Conservation (phyloP, 2,113 vertebrate species). For the Ginglymostoma cirratum region DNA sequence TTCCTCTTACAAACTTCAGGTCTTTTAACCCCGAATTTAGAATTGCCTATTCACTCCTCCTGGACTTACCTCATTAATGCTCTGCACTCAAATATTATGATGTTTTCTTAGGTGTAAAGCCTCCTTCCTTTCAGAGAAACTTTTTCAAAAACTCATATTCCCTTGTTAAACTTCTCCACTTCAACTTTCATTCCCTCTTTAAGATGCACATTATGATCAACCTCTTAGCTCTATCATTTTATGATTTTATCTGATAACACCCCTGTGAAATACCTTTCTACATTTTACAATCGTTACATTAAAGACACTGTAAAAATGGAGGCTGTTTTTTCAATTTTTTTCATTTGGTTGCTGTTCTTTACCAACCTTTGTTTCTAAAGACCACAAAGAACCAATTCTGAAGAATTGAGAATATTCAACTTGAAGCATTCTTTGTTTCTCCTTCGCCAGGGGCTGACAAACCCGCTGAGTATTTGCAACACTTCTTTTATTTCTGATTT, state of each 20-base stretch:
- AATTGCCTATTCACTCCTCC: background rate
- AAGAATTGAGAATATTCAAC: no score
- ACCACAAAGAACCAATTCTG: no score
- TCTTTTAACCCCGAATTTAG: background rate
- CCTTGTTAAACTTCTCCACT: background rate
- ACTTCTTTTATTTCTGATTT: no score
- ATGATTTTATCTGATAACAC: background rate
- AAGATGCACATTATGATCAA: background rate
- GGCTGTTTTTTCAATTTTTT: background rate
- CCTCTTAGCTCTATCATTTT: background rate
- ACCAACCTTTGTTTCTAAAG: no score
- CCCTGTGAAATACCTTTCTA: background rate
- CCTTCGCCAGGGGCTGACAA: background rate
- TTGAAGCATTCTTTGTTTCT: background rate
- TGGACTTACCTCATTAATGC: background rate
- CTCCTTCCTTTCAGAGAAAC: background rate
- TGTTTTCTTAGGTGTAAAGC: background rate
- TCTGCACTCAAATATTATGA: no score
- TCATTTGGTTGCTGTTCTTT: background rate
- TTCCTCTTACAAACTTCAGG: background rate
- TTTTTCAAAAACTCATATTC: background rate
- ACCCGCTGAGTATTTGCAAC: background rate
- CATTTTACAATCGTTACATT: background rate
- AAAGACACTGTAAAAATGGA: background rate
- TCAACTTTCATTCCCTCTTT: background rate